phyloP scores from a whole-genome alignment of 2,113 vertebrate species.

The Gnathonemus echidnorhynchus region DNA sequence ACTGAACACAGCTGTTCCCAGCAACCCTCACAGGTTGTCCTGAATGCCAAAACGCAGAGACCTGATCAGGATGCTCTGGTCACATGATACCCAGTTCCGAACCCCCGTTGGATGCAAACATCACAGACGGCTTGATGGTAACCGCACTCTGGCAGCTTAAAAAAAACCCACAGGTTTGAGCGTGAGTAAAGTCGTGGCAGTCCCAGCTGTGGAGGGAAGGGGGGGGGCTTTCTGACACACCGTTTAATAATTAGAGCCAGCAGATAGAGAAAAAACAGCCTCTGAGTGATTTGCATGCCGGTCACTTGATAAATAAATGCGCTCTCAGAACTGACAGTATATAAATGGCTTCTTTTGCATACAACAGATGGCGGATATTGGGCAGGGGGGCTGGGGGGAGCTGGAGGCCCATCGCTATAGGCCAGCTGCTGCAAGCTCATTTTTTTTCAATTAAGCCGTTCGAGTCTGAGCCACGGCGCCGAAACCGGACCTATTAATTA shows the following conservation, averaged over 20 bases:
- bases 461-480: slow-evolving; percentile 19
- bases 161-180: background rate
- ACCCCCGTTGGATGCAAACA: background rate
- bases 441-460: slow-evolving; percentile 59
- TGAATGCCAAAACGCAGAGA: background rate
- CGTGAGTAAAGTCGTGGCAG: slow-evolving; percentile 26
- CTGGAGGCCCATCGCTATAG: slow-evolving; percentile 60
- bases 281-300: slow-evolving; percentile 69
- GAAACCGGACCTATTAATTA: slow-evolving; percentile 54
- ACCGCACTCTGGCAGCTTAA: background rate
- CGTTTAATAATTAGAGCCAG: slow-evolving; percentile 62
- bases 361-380: slow-evolving; percentile 85
- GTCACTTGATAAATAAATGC: slow-evolving; percentile 76
- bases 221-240: slow-evolving; percentile 45
- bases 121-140: background rate
- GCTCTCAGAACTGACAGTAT: slow-evolving; percentile 65
- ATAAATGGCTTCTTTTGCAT: slow-evolving; percentile 84
- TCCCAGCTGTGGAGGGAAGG: slow-evolving; percentile 46
- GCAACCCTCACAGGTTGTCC: background rate
- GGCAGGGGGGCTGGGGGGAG: slow-evolving; percentile 56
- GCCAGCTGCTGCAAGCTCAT: slow-evolving; percentile 79
- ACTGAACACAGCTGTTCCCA: background rate
- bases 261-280: slow-evolving; percentile 38
- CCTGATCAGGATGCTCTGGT: background rate
- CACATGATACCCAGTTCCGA: background rate